Evolutionary conservation across 2,888 invertebrate species (phyloP), one percentile per base, ranked within the genome.

Genomic region (Kuschelorhynchus macadamiae): DNA sequence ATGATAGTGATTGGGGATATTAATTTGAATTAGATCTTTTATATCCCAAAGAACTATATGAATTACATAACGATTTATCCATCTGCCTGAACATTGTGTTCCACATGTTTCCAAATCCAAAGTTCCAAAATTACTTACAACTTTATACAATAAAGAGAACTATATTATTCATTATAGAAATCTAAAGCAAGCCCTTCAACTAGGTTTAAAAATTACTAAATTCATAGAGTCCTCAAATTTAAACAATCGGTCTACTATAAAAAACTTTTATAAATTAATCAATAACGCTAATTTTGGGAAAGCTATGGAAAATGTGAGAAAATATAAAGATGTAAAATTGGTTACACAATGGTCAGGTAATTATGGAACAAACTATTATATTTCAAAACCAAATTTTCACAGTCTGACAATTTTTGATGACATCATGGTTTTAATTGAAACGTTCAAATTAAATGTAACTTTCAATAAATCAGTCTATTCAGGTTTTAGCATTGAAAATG

Each of bases 221-320:
- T 53, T 53, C 53, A 53, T 18, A 18, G 39, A 21, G n/a, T 5
- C 17, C 33, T 53, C 16, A 53, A 53, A 39, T 53, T 53, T 20
- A 21, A 20, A 20, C 53, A 53, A 17, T 36, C 41, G 1, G 14
- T 39, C 4, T 39, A 14, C 1, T 21, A 14, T 11, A 53, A 53
- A 39, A n/a, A n/a, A 39, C 17, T 9, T 53, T 14, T 39, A 53
- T 53, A 36, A 8, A 36, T 11, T n/a, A 5, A 25, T 25, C 25
- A 25, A 25, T 7, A 25, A 25, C 7, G 25, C 25, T 3, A 25
- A 25, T 25, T 25, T 25, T 25, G 3, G 36, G 12, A 36, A 36
- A 11, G 12, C 36, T 11, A 36, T 36, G 36, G 11, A 9, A 42
- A 42, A 42, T 11, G 2, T 11, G 3, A 9, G 14, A 14, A 42